phyloP scores from a whole-genome alignment of 1,140 invertebrate genomes.

The Ladona fulva region DNA sequence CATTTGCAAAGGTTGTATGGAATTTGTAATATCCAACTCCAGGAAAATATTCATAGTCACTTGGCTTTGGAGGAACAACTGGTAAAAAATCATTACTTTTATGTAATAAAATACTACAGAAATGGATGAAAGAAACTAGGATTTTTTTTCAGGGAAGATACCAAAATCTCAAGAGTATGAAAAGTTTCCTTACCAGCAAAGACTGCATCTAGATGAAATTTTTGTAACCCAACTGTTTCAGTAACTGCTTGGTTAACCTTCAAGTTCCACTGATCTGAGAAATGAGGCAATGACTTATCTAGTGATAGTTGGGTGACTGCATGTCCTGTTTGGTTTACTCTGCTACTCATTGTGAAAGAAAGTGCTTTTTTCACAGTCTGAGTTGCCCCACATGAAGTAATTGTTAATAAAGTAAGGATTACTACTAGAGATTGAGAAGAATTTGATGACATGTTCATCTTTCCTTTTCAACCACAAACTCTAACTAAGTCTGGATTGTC shows the following conservation, averaged over 20 bases:
- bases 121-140: no score
- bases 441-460: no score
- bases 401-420: no score
- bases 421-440: no score
- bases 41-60: slow-evolving; percentile 18
- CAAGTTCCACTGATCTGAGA: neutral
- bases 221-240: neutral
- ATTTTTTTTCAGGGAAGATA: no score
- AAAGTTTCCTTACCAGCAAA: neutral
- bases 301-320: neutral
- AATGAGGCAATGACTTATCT: neutral
- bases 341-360: neutral
- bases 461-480: no score
- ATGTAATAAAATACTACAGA: no score
- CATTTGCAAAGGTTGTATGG: slow-evolving; percentile 29
- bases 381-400: no score
- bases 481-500: no score
- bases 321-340: neutral
- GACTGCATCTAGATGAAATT: neutral
- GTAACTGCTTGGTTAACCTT: neutral
- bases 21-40: slow-evolving; percentile 32
- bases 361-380: neutral
- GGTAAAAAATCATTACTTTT: neutral
- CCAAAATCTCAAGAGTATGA: no score
- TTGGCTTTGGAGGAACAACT: neutral